phyloP scores from a whole-genome alignment of 23 tunicate genomes.

The Ciona savignyi region DNA sequence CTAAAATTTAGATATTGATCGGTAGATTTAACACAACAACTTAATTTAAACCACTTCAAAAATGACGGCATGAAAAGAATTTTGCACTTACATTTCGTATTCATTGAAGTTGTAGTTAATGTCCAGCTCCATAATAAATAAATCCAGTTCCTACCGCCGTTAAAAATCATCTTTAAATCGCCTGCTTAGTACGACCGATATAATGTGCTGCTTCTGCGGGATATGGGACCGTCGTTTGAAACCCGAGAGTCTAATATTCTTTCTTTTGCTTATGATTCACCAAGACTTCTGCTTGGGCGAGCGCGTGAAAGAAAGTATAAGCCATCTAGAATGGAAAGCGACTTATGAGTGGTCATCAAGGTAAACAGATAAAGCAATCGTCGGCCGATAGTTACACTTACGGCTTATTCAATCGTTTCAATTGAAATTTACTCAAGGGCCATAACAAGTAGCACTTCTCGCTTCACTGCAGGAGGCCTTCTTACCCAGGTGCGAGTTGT shows the following conservation, averaged over 20 bases:
- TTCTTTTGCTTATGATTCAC: not conserved
- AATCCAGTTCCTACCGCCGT: too few relatives aligned
- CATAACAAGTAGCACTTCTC: not conserved
- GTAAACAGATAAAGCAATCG: conserved; percentile 1
- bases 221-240: not conserved
- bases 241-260: not conserved
- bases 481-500: not conserved
- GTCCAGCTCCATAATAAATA: too few relatives aligned
- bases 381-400: not conserved
- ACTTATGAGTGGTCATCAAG: conserved; percentile 1
- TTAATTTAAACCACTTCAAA: too few relatives aligned
- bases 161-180: too few relatives aligned
- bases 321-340: not conserved
- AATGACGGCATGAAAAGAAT: too few relatives aligned
- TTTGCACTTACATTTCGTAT: too few relatives aligned
- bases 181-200: too few relatives aligned
- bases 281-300: conserved; percentile 2
- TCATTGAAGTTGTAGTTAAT: too few relatives aligned
- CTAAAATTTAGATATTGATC: not conserved
- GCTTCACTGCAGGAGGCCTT: not conserved
- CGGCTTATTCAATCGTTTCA: not conserved
- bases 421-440: not conserved
- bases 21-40: too few relatives aligned
- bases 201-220: not conserved
- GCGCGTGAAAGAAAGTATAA: not conserved